A percentile compares a stretch with the other conserved stretches of the same genome.
Evolutionary conservation across 2,797 vertebrate genomes (phyloP).

Genomic region (Pempheris klunzingeri): DNA sequence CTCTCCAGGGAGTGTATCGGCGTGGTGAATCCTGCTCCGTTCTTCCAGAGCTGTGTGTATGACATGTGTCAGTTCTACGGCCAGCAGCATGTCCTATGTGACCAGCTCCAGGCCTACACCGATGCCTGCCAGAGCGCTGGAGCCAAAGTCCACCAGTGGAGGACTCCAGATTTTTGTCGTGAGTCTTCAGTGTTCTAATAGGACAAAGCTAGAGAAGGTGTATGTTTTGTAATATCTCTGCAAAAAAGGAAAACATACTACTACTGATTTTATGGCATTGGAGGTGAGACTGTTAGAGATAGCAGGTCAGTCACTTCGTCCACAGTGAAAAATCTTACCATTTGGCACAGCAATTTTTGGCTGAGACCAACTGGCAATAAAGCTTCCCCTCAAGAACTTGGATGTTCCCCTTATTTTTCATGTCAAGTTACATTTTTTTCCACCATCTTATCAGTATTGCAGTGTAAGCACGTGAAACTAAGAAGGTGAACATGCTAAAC

Average conservation of each 20-base stretch:
- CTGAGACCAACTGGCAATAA: too few species aligned
- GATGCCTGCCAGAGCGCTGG: slow-evolving; percentile 85
- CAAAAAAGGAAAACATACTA: neutral
- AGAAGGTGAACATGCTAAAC: too few species aligned
- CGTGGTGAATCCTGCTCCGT: slow-evolving; percentile 81
- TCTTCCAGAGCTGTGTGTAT: slow-evolving; percentile 86
- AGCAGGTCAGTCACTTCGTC: neutral
- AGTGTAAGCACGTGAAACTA: too few species aligned
- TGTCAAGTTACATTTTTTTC: too few species aligned
- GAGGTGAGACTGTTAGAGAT: neutral
- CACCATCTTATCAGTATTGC: too few species aligned
- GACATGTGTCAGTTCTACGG: slow-evolving; percentile 89
- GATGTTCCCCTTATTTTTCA: too few species aligned
- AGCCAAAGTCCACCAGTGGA: slow-evolving; percentile 85
- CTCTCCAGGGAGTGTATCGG: slow-evolving; percentile 82
- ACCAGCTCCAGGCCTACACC: slow-evolving; percentile 88
- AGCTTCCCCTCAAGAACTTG: neutral
- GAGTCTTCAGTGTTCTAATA: slow-evolving; percentile 58
- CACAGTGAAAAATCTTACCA: neutral
- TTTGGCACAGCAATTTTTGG: neutral
- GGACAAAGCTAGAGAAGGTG: neutral
- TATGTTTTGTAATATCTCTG: neutral
- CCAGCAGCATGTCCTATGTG: slow-evolving; percentile 81
- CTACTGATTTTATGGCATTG: neutral
- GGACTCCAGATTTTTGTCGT: slow-evolving; percentile 87